Evolutionary conservation across 2,113 vertebrate species (phyloP), one percentile per base, ranked within the genome.

Genomic region (Seriola aureovittata): DNA sequence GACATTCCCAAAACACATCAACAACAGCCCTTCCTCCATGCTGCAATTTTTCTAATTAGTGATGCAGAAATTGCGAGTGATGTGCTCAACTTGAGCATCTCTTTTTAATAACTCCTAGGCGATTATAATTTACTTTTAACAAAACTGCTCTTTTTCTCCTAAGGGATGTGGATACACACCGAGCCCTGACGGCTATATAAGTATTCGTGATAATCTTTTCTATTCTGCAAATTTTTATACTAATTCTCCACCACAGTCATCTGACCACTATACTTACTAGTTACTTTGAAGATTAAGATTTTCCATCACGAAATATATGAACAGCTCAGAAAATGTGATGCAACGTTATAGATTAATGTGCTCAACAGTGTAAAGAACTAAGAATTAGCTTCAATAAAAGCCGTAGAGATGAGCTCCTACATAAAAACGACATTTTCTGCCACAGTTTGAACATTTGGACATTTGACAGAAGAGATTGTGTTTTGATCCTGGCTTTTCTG

Each of bases 1-100:
- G 57, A 81, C 80, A 62, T 81, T 66, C 40, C 52, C 16, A n/a
- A 82, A 88, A 38, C 60, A 65, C 44, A 71, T 84, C 80, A 75
- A 69, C 71, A 69, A 59, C 76, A 78, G 67, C 29, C 34, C 40
- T 42, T 21, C 59, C 50, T 42, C 5, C 55, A 17, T 16, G 16
- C 63, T 65, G 67, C 13, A 55, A 0, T 55, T 32, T 9, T 71
- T 72, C 80, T 58, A 78, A 70, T 83, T 29, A 59, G 25, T 54
- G 64, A 63, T 48, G 19, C 44, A 65, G 12, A 50, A 50, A 78
- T 67, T 84, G n/a, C 9, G 69, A 60, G 50, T 63, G 21, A 46
- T 79, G 78, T 79, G 38, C 36, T 79, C 73, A 69, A 75, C 44
- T 73, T 69, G 44, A 87, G 57, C 71, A 70, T 52, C 60, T 80